Evolutionary conservation across 2,113 vertebrate genomes (phyloP), one percentile per base, ranked within the genome.

Genomic region (Alethe castanea): DNA sequence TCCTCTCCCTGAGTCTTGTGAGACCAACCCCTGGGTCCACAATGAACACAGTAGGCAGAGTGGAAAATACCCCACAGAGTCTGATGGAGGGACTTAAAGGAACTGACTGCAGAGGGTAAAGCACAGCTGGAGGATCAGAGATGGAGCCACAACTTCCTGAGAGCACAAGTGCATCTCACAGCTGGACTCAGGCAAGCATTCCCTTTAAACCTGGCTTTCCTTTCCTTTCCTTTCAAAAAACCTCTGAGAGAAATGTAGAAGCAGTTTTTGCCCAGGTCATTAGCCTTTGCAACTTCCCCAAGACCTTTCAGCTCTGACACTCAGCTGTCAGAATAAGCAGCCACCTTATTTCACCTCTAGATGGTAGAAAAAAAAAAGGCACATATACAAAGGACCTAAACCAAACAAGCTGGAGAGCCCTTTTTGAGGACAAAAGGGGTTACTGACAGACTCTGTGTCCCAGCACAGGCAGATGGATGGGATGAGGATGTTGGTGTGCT

Each of bases 1-100:
- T 65, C 40, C 12, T 48, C 36, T 47, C 45, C 2, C 1, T 53
- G 61, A 8, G 2, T 56, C 67, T 88, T 71, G 7, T 59, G 57
- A 60, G 61, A 35, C 47, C 70, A 76, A 1, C 7, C n/a, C 23
- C 53, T 0, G 0, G 29, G 11, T 17, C 9, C 35, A 35, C 44
- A 8, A 12, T 12, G 19, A 48, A 42, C 9, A 17, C 0, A 7
- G 69, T 18, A 0, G 0, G 57, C 28, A 3, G 59, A 3, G 2
- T 65, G n/a, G 59, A 80, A 83, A 92, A 80, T 19, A 69, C 6
- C n/a, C 45, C 6, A 0, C 26, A 5, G 53, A 44, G 40, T 44
- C 19, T 64, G 44, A 44, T 2, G 1, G 45, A 59, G 10, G 26
- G 4, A 29, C 73, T 85, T 62, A 65, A 80, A 73, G 56, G 35